Evolutionary conservation across 2,113 vertebrate species (phyloP), one percentile per base, ranked within the genome.

Genomic region (Neotoma lepida): DNA sequence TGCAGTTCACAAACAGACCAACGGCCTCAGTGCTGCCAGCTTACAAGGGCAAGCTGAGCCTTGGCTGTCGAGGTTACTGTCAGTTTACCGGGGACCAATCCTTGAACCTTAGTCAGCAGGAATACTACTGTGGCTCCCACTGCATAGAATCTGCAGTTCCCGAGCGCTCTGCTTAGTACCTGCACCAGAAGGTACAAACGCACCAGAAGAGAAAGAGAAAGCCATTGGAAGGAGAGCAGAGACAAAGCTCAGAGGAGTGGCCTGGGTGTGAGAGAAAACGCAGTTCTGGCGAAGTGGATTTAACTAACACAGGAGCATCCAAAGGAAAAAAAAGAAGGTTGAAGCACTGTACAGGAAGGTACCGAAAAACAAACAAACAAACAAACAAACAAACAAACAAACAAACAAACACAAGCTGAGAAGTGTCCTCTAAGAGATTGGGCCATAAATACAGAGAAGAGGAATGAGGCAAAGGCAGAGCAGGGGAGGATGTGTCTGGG

Each of bases 401-500:
- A 87, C 18, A n/a, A 73, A 41, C n/a, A 41, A 41, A 9, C 9
- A 26, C 24, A 26, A 41, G 35, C 90, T 93, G 70, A 96, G 95
- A 96, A 26, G 61, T 44, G 22, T 30, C 71, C 6, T 39, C 91
- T 76, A 97, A 97, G 84, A 97, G 98, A 85, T 76, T 97, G 2
- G 94, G 88, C 14, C 98, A 96, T 95, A 99, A 98, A 96, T 97
- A 58, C 66, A 98, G 95, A 95, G 99, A 98, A 96, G 97, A 98
- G 71, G 98, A 78, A 0, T 93, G 97, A 88, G 93, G 35, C 51
- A 41, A 95, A 74, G 73, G 51, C 98, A 28, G 99, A 99, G 91
- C 99, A 99, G 90, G 99, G 99, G 94, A 98, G 98, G 88, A 98
- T 99, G 14, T 35, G 64, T 14, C 61, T 99, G 99, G 99, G 98